Base-by-base conservation (phyloP, 2,888 invertebrate genomes). In the Athalia cordata region DNA sequence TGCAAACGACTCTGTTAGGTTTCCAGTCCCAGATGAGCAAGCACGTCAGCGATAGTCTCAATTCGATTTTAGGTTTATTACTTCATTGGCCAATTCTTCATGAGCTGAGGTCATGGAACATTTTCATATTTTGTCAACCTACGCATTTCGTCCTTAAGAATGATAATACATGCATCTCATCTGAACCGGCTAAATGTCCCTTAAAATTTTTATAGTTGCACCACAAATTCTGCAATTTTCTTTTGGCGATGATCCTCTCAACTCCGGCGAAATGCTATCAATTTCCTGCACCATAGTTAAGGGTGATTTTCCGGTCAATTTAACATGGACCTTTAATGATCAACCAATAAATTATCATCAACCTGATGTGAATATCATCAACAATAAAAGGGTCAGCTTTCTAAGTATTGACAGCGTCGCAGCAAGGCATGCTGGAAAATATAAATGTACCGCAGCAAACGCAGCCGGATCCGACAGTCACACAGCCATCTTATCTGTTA, bases 261-360 rank as follows among this genome's bases (percentile, higher is more conserved):
- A 92, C 87, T 91, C 91, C 70, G 92, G 92, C 78, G 92, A 93
- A 86, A 92, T 92, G 87, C 91, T 93, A 74, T 92, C 93, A 81
- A 91, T 93, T 13, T 92, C 92, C 83, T 94, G 94, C 85, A 92
- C 92, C 57, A 92, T 93, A 82, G 91, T 92, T 82, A 92, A 93
- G 84, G 94, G 95, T 50, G 95, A 95, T 86, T 88, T 88, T 67
- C 92, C 92, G 72, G 92, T 97, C 79, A 92, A 92, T 82, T 94
- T 97, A 79, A 92, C 92, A 74, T 97, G 96, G 96, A 93, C 93
- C 85, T 94, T 95, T 89, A 95, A 96, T 89, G 92, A 93, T 83
- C 89, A 91, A 89, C 92, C 92, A 80, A 89, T 90, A 79, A 83
- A 84, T 80, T 82, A 85, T 75, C 84, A 83, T 80, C 91, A 92